Percentiles rank a stretch among this genome's conserved stretches.
These are phyloP conservation scores for honey bee (Apis mellifera) DNA, from an alignment of 1,140 invertebrate species.

Conservation along the genomic window Amel_HAv3.1 CM009936.2:14137001-14137500, in stretches of 20 bases:
- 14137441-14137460: conserved; percentile 40
- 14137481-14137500: too few species aligned
- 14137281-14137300: conserved; percentile 30
- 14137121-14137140: neutral
- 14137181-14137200: conserved; percentile 24
- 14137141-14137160: neutral
- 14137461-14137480: conserved; percentile 36
- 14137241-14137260: conserved; percentile 29
- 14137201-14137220: conserved; percentile 1
- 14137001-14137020: neutral
- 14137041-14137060: neutral
- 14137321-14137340: neutral
- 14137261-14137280: conserved; percentile 36
- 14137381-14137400: neutral
- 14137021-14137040: conserved; percentile 38
- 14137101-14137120: neutral
- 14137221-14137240: conserved; percentile 23
- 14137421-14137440: neutral
- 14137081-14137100: conserved; percentile 20
- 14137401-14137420: neutral
- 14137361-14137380: conserved; percentile 5
- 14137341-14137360: neutral
- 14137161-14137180: conserved; percentile 21
- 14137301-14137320: conserved; percentile 39
- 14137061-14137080: conserved; percentile 3